phyloP scores from a whole-genome alignment of 30 jellyfish, hydroid and myxozoan species.

The Aurelia sp. region DNA sequence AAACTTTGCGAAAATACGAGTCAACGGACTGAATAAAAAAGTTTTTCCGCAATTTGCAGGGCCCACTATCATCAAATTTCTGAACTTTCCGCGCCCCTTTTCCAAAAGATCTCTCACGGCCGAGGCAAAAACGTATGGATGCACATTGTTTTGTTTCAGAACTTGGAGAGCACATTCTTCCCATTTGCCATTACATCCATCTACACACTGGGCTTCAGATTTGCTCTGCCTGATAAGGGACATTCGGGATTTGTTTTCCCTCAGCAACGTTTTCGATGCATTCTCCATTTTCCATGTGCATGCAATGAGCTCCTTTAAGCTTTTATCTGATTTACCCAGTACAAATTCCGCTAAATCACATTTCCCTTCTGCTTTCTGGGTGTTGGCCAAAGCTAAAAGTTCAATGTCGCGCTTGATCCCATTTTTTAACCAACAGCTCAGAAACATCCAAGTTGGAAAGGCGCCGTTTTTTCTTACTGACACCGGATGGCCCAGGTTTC shows the following conservation, averaged over 20 bases:
- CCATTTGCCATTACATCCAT: neutral
- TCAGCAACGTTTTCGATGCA: conserved; percentile 5
- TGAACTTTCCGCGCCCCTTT: conserved; percentile 39
- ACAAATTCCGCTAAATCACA: conserved; percentile 31
- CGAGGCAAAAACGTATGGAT: no score
- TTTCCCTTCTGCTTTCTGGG: conserved; percentile 30
- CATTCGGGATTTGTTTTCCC: conserved; percentile 19
- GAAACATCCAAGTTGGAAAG: conserved; percentile 6
- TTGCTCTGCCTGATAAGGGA: neutral
- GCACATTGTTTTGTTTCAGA: no score
- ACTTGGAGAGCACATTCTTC: no score
- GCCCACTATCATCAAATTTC: conserved; percentile 3
- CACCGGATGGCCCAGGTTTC: neutral
- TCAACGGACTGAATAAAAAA: no score
- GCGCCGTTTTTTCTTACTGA: conserved; percentile 10
- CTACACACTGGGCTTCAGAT: conserved; percentile 12
- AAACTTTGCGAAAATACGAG: no score
- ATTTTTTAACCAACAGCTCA: no score
- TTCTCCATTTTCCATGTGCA: conserved; percentile 39
- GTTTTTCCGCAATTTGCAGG: conserved; percentile 26
- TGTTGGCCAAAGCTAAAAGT: conserved; percentile 19
- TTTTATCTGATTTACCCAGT: neutral
- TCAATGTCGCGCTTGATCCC: no score
- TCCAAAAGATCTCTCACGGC: no score
- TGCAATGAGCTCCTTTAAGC: conserved; percentile 13